Evolutionary conservation across 2,797 vertebrate genomes (phyloP), one percentile per base, ranked within the genome.

Genomic region (Bradypus variegatus): DNA sequence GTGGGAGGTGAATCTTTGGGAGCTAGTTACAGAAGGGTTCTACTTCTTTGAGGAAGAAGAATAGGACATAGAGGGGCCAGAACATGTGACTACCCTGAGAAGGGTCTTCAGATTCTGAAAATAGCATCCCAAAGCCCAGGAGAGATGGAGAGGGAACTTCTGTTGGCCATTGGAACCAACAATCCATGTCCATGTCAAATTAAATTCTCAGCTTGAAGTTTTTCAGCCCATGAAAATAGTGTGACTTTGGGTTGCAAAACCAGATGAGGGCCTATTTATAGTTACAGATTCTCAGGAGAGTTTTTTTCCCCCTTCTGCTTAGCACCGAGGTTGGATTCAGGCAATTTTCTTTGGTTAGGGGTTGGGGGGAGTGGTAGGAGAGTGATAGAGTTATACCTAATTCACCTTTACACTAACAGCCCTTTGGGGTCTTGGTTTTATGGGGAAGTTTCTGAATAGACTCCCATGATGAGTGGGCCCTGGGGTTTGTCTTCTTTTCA

Each of bases 131-230:
- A 91, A 84, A 91, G 80, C 41, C 58, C 77, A 87, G 27, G 21
- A 87, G 36, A 86, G 3, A 15, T 19, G n/a, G 73, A 84, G 33
- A 75, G 21, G 48, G 33, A 77, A 15, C 33, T 50, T 95, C 53
- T 38, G 21, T 27, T 72, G 45, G 75, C 80, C n/a, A 67, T 48
- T 67, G 70, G 64, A 88, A 60, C 70, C 31, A 72, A 23, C 53
- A 87, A 58, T 38, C 45, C n/a, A 41, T 77, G 48, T 58, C 53
- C 50, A 29, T 12, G 41, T 64, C 79, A 45, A 33, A 88, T 55
- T 73, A 84, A 91, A 18, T 62, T 83, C n/a, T 78, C 53, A 64
- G 33, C 50, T 75, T 90, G 72, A 89, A 80, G 41, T 62, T 93
- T 76, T 87, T 87, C 73, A 84, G 23, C 41, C 45, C 90, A 76